Percentiles rank a stretch among this genome's conserved stretches.
Evolutionary conservation across 2,797 vertebrate genomes (phyloP).

Genomic region (Microhierax caerulescens): DNA sequence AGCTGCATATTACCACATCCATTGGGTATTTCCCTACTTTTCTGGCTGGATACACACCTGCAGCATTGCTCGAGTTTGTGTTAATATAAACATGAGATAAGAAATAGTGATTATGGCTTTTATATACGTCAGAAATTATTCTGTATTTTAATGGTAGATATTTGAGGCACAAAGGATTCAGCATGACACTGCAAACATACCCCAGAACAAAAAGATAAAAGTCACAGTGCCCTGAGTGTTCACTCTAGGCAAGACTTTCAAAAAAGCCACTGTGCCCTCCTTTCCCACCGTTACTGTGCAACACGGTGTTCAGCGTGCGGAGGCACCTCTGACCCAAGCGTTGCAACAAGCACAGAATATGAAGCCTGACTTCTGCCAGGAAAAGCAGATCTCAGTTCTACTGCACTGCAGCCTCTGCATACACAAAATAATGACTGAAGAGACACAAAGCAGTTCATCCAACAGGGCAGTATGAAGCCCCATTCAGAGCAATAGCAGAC

Average conservation of each 20-base stretch:
- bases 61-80: neutral
- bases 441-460: neutral
- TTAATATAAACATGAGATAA: neutral
- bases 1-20: neutral
- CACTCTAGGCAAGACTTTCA: neutral
- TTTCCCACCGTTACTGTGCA: neutral
- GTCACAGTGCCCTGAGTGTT: neutral
- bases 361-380: neutral
- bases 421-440: neutral
- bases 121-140: neutral
- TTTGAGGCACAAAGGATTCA: neutral
- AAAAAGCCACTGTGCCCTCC: neutral
- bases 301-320: too few species aligned
- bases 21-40: neutral
- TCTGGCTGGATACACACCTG: neutral
- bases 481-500: neutral
- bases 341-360: neutral
- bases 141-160: neutral
- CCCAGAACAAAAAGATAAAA: neutral
- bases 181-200: fast-evolving
- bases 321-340: neutral
- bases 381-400: neutral
- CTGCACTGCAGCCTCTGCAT: too few species aligned
- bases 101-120: neutral
- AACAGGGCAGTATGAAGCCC: neutral